Conservation (phyloP, 2,113 vertebrate species). For the Procavia capensis region DNA sequence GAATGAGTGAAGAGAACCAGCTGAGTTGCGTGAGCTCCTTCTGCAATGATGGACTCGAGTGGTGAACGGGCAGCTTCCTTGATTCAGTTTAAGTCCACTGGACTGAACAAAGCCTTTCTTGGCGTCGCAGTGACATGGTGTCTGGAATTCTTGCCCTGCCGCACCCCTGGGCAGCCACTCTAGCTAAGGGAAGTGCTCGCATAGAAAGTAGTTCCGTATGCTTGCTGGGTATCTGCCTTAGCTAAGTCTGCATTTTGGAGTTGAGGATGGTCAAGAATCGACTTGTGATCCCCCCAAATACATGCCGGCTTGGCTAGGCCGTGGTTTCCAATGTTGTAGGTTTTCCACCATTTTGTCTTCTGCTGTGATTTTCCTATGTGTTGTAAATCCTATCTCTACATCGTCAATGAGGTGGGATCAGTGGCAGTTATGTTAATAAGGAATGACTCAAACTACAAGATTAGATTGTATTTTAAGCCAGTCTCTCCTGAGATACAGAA, state of each 20-base stretch:
- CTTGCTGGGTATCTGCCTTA: not conserved
- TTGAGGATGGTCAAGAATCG: not conserved
- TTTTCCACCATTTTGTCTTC: too few species aligned
- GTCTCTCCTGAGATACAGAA: too few species aligned
- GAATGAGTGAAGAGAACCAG: not conserved
- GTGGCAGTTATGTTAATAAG: too few species aligned
- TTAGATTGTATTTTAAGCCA: too few species aligned
- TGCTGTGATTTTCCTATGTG: too few species aligned
- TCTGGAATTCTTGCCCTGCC: not conserved
- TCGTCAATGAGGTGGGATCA: too few species aligned
- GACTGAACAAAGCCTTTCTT: not conserved
- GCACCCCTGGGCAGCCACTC: not conserved
- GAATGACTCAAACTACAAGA: too few species aligned
- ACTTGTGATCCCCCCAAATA: too few species aligned
- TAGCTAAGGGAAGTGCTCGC: not conserved
- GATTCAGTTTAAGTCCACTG: not conserved
- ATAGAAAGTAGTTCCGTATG: not conserved
- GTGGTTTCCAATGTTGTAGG: too few species aligned
- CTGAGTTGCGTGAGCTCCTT: too few species aligned
- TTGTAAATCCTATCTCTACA: too few species aligned
- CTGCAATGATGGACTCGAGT: not conserved
- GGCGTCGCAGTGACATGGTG: not conserved
- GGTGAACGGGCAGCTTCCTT: not conserved
- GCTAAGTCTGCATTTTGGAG: not conserved
- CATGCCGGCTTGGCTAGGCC: too few species aligned